phyloP scores from a whole-genome alignment of 2,113 vertebrate genomes.

The Chloebia gouldiae region DNA sequence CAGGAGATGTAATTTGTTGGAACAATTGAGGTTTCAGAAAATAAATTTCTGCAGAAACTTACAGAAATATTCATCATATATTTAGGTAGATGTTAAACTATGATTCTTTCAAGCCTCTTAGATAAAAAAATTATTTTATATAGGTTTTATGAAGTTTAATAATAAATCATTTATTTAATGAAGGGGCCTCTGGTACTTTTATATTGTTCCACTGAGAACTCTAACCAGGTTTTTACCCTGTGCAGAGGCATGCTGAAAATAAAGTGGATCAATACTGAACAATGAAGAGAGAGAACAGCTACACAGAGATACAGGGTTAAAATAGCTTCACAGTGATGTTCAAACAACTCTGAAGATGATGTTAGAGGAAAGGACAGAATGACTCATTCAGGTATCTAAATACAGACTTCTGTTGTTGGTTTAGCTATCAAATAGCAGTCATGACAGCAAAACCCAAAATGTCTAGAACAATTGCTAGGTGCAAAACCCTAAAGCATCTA shows the following conservation, averaged over 20 bases:
- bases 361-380: background rate
- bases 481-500: background rate
- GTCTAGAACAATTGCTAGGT: background rate
- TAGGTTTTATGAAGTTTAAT: background rate
- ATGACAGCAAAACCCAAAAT: background rate
- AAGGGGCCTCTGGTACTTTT: accelerated
- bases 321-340: background rate
- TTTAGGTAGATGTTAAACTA: background rate
- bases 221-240: background rate
- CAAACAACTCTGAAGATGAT: background rate
- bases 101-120: background rate
- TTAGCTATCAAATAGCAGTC: background rate
- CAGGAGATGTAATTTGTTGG: background rate
- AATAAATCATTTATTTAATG: background rate
- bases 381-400: background rate
- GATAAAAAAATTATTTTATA: background rate
- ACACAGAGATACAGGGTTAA: background rate
- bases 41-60: background rate
- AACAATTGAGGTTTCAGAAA: background rate
- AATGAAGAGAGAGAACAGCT: background rate
- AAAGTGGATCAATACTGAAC: background rate
- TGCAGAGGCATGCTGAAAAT: background rate
- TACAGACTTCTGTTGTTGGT: background rate
- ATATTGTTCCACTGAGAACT: background rate
- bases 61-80: background rate